Conservation (phyloP, 2,888 invertebrate species). For the Loripinus fragilis region DNA sequence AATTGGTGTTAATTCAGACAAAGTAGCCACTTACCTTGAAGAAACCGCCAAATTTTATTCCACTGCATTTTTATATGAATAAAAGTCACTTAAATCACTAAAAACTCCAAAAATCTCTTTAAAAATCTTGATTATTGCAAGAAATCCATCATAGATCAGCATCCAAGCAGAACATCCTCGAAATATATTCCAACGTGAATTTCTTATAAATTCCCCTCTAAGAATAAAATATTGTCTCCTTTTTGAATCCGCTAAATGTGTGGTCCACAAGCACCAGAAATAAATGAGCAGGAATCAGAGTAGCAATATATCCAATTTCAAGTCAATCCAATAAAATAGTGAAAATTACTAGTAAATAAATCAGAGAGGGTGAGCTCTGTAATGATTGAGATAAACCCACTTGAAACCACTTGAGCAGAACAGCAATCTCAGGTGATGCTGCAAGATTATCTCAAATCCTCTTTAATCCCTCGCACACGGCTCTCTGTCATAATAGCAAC, state of each 20-base stretch:
- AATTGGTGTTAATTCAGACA: no score
- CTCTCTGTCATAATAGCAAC: neutral
- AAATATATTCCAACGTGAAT: no score
- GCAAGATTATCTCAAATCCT: slow-evolving; percentile 3
- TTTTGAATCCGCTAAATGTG: no score
- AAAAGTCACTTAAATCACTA: no score
- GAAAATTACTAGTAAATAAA: neutral
- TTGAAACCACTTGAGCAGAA: slow-evolving; percentile 8
- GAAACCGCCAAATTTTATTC: neutral
- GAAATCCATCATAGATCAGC: no score
- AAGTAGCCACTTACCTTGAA: neutral
- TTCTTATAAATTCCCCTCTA: no score
- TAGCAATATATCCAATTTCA: neutral
- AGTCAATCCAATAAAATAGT: neutral
- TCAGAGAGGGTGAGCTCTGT: neutral
- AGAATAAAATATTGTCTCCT: no score
- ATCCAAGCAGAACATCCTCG: no score
- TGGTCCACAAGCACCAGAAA: no score
- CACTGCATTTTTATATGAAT: slow-evolving; percentile 2
- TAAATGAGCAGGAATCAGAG: no score
- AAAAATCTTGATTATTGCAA: no score
- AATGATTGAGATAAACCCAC: slow-evolving; percentile 8
- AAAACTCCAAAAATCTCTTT: no score
- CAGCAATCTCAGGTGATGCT: neutral
- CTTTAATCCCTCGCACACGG: slow-evolving; percentile 8